Conservation (phyloP, 1,140 invertebrate genomes). For the Monochamus saltuarius region DNA sequence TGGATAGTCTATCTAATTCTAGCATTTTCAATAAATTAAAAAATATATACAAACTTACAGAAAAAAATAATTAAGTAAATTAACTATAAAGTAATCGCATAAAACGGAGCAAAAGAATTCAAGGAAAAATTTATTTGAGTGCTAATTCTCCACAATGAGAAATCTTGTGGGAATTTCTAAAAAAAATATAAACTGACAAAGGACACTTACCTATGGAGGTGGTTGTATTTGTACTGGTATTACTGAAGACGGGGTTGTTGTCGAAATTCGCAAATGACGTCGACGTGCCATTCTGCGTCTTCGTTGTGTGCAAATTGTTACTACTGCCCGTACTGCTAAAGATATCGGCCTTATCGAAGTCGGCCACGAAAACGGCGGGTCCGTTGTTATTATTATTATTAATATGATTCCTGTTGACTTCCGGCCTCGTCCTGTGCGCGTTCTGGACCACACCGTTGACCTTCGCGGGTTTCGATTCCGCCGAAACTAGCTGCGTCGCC, state of each 20-base stretch:
- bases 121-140: no score
- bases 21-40: no score
- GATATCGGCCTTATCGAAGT: slow-evolving; percentile 63
- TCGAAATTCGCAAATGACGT: slow-evolving; percentile 69
- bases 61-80: no score
- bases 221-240: slow-evolving; percentile 38
- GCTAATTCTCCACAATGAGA: no score
- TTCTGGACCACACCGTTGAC: slow-evolving; percentile 15
- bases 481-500: slow-evolving; percentile 9
- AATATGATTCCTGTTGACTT: slow-evolving; percentile 27
- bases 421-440: slow-evolving; percentile 24
- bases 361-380: slow-evolving; percentile 59
- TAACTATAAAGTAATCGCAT: no score
- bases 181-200: no score
- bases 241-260: slow-evolving; percentile 68
- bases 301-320: slow-evolving; percentile 19
- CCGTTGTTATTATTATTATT: slow-evolving; percentile 28
- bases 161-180: no score
- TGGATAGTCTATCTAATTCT: no score
- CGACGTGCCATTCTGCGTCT: slow-evolving; percentile 42
- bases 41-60: no score
- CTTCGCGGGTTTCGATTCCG: slow-evolving; percentile 14
- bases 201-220: slow-evolving; percentile 29
- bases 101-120: no score
- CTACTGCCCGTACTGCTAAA: slow-evolving; percentile 49